Conservation (phyloP, 30 jellyfish, hydroid and myxozoan genomes). For the Turritopsis dohrnii region DNA sequence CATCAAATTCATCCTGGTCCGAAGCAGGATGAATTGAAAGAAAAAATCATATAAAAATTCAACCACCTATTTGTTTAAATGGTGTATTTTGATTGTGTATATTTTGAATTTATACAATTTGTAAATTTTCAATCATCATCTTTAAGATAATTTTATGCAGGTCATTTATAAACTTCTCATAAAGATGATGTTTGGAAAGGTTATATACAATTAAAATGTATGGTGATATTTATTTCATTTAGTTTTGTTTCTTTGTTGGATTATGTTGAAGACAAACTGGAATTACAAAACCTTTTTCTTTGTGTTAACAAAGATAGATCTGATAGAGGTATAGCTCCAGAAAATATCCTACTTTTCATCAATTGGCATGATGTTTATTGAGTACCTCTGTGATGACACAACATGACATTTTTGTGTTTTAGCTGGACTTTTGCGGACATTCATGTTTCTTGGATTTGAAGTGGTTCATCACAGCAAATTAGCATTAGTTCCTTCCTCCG, state of each 20-base stretch:
- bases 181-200: no score
- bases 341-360: not conserved
- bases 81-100: not conserved
- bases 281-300: conserved; percentile 4
- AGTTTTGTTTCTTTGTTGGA: conserved; percentile 28
- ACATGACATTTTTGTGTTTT: conserved; percentile 5
- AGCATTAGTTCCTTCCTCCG: conserved; percentile 1
- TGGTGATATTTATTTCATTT: no score
- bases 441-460: conserved; percentile 29
- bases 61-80: not conserved
- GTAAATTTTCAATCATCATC: no score
- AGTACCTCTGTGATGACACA: not conserved
- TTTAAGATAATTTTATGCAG: no score
- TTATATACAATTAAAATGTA: no score
- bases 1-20: no score
- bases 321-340: conserved; percentile 14
- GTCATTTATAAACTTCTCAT: no score
- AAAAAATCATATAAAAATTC: no score
- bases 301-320: conserved; percentile 12
- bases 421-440: conserved; percentile 23
- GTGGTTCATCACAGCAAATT: conserved; percentile 15
- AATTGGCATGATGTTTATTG: not conserved
- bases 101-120: no score
- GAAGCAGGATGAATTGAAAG: no score
- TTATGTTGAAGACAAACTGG: conserved; percentile 14